Evolutionary conservation across 1,140 invertebrate species (phyloP), one percentile per base, ranked within the genome.

Genomic region (Drosophila bocki): DNA sequence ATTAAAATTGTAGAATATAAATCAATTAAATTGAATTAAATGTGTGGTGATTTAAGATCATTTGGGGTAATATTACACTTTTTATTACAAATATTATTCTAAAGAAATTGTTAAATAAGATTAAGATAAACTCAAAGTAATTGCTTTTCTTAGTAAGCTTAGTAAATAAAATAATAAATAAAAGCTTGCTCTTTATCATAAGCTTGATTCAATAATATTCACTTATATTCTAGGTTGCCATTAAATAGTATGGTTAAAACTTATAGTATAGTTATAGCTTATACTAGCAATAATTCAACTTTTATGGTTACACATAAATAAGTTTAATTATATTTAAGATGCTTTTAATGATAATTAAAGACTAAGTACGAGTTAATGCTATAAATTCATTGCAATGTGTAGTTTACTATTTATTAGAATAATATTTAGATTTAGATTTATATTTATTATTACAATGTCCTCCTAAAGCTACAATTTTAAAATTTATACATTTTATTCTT

Each of bases 1-100:
- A 12, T 47, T 47, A 3, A 4, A 15, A n/a, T 26, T 26, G 22
- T 9, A 47, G 17, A 56, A 65, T 39, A 37, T 60, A 67, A 60
- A 57, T 26, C 17, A 12, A 33, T 32, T 32, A 0, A 51, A 33
- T 3, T 32, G 11, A 33, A 19, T 51, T 19, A 19, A 12, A 35
- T 35, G 5, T 17, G 3, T 51, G 8, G 13, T 26, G 26, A 13
- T 3, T 22, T 13, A 7, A 32, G 26, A 26, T 26, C 5, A 26
- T 26, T 26, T 26, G 5, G 26, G 26, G 26, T 26, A 26, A 26
- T 26, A 26, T 26, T 26, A 5, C 26, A 26, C 26, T 26, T 3
- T 26, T 26, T 26, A 26, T 26, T 26, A 1, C 22, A 22, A 19
- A 19, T 44, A 19, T 44, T 19, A 19, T 4, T 11, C n/a, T 8